phyloP scores from a whole-genome alignment of 2,113 vertebrate genomes.

The Alligator sinensis region DNA sequence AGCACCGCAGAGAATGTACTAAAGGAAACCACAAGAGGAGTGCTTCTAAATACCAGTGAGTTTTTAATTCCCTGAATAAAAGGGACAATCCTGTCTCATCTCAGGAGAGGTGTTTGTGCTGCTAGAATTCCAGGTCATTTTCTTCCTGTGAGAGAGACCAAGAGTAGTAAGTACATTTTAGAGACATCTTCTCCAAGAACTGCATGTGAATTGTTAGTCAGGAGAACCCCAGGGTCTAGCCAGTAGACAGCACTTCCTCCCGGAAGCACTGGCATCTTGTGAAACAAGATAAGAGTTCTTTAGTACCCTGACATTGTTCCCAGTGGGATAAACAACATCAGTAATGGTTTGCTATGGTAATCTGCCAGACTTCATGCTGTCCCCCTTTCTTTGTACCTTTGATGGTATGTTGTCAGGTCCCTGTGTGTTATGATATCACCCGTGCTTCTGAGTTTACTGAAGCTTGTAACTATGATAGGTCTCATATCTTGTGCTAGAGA shows the following conservation, averaged over 20 bases:
- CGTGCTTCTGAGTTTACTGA: background rate
- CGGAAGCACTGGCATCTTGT: no score
- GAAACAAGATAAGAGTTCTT: no score
- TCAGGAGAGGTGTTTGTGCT: fast-evolving
- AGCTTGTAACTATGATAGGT: background rate
- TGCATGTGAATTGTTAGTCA: no score
- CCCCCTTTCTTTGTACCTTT: background rate
- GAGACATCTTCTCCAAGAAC: no score
- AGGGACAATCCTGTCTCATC: background rate
- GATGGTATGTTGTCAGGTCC: background rate
- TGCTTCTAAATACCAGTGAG: fast-evolving
- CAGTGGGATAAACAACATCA: background rate
- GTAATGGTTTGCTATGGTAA: background rate
- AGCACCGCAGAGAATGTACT: background rate
- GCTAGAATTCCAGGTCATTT: fast-evolving
- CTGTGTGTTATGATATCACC: background rate
- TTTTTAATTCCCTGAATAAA: fast-evolving
- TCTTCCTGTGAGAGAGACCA: fast-evolving
- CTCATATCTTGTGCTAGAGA: background rate
- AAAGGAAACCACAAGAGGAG: fast-evolving
- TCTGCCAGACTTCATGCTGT: background rate
- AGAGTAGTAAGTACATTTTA: no score
- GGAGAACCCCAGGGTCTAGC: no score
- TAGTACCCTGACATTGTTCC: no score
- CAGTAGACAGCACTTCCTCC: no score